These are phyloP conservation scores for Acrossocheilus wenchowensis DNA, from an alignment of 2,797 vertebrate species.

Conservation along the genomic window DNA sequence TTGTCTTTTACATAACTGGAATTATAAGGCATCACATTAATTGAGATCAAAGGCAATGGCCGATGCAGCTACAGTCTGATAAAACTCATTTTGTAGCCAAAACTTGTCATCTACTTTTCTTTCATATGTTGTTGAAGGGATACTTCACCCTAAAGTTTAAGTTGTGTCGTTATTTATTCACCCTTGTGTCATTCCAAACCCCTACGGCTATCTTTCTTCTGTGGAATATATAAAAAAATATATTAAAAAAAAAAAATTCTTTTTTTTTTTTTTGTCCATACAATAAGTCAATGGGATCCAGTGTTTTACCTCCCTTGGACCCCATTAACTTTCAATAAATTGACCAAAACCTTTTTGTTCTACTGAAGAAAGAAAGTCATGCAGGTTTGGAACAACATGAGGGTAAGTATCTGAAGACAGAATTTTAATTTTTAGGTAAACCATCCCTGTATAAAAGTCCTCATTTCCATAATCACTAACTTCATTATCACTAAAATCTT, in stretches of 20 bases:
- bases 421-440: neutral
- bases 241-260: neutral
- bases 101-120: constrained; percentile 28
- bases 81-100: constrained; percentile 33
- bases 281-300: neutral
- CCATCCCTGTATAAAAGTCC: neutral
- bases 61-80: constrained; percentile 28
- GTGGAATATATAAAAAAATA: neutral
- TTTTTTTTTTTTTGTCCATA: neutral
- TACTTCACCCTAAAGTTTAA: neutral
- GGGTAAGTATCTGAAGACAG: neutral
- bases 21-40: constrained; percentile 55
- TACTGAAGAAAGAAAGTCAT: neutral
- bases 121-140: constrained; percentile 22
- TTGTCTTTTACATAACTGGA: constrained; percentile 61
- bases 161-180: neutral
- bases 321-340: neutral
- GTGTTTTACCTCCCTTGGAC: neutral
- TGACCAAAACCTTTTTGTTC: neutral
- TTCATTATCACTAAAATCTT: constrained; percentile 1
- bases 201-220: neutral
- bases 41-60: constrained; percentile 17
- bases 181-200: neutral
- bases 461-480: neutral
- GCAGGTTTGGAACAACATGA: neutral